Evolutionary conservation across 2,797 vertebrate genomes (phyloP).

Genomic region (Sebastes aleutianus): DNA sequence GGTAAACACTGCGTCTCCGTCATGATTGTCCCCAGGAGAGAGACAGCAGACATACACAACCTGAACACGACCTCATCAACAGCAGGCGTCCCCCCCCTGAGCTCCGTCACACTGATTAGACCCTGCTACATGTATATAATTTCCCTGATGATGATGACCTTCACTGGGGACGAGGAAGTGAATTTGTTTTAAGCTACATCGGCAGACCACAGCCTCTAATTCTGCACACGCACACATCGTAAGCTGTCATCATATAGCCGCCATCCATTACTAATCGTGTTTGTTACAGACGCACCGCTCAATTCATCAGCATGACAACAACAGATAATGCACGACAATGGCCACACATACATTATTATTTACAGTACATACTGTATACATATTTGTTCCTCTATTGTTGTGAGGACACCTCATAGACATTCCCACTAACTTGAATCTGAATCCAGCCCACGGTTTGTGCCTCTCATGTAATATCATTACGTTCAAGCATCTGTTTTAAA

Average conservation of each 20-base stretch:
- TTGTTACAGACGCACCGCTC: not conserved
- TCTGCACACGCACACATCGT: not conserved
- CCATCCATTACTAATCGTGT: not conserved
- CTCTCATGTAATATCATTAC: not conserved
- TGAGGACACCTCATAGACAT: not conserved
- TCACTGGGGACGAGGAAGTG: not conserved
- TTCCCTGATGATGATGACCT: conserved; percentile 27
- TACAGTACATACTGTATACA: too few relatives aligned
- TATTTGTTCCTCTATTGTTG: not conserved
- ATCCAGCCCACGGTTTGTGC: not conserved
- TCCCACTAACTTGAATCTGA: not conserved
- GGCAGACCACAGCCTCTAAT: not conserved
- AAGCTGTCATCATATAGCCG: too few relatives aligned
- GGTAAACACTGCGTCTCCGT: not conserved
- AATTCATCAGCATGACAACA: conserved; percentile 53
- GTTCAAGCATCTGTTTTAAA: not conserved
- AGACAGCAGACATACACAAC: not conserved
- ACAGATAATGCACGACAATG: not conserved
- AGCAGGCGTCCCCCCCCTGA: not conserved
- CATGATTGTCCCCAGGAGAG: not conserved
- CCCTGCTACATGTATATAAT: not conserved
- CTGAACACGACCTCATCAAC: not conserved
- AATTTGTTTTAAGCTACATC: not conserved
- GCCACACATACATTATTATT: too few relatives aligned
- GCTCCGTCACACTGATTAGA: conserved; percentile 8